Percentiles rank a stretch among this genome's conserved stretches.
phyloP scores from a whole-genome alignment of 2,113 vertebrate species.

The Ailuropoda melanoleuca region DNA sequence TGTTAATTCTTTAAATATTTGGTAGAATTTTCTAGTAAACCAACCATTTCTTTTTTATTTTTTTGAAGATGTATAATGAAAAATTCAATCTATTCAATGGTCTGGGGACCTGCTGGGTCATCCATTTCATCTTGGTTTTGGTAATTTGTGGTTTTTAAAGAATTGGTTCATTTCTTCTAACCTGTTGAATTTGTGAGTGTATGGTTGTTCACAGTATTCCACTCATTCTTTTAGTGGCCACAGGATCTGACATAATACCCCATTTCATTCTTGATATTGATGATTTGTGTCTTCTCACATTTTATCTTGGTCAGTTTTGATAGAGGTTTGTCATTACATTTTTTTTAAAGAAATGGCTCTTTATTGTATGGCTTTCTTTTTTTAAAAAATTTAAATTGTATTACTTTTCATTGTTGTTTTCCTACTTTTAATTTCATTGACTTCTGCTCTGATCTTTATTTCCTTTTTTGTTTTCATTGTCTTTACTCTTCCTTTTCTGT shows the following conservation, averaged over 20 bases:
- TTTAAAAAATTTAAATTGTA: no score
- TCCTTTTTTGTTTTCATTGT: not conserved
- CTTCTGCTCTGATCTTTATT: not conserved
- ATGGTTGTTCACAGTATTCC: not conserved
- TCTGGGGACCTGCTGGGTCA: not conserved
- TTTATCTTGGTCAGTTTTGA: not conserved
- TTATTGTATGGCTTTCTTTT: not conserved
- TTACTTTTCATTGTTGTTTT: not conserved
- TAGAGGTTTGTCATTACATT: not conserved
- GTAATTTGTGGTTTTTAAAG: not conserved
- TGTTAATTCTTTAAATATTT: not conserved
- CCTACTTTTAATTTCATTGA: not conserved
- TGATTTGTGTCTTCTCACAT: not conserved
- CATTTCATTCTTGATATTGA: not conserved
- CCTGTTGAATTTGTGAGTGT: not conserved
- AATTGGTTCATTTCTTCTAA: not conserved
- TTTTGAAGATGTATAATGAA: not conserved
- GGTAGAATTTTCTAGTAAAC: not conserved
- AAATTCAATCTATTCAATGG: not conserved
- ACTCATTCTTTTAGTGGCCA: not conserved
- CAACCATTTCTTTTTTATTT: not conserved
- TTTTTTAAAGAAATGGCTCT: not conserved
- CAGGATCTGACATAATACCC: not conserved
- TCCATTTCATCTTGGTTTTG: not conserved
- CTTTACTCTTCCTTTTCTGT: not conserved